Evolutionary conservation across 2,888 invertebrate species (phyloP).

Genomic region (Xylocampa areola): DNA sequence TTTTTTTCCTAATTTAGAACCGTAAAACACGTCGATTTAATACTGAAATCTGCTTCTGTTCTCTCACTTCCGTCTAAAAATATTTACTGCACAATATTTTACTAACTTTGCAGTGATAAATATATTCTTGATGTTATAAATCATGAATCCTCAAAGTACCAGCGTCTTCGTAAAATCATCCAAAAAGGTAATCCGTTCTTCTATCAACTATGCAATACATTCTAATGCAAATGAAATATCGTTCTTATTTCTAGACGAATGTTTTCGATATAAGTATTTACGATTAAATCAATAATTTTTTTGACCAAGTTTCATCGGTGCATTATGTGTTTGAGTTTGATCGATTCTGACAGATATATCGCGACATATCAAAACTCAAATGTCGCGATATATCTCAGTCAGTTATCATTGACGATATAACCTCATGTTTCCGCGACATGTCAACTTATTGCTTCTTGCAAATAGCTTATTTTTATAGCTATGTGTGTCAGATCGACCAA

Average conservation of each 20-base stretch:
- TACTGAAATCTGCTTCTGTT: neutral
- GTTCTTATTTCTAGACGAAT: slow-evolving; percentile 30
- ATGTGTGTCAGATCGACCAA: slow-evolving; percentile 72
- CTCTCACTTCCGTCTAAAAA: slow-evolving; percentile 5
- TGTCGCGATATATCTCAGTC: slow-evolving; percentile 45
- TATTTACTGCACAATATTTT: slow-evolving; percentile 11
- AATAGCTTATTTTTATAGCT: slow-evolving; percentile 77
- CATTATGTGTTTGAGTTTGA: slow-evolving; percentile 42
- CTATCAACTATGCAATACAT: slow-evolving; percentile 56
- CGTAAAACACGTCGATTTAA: neutral
- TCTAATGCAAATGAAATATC: slow-evolving; percentile 49
- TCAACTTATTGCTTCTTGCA: slow-evolving; percentile 72
- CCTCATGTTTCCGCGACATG: slow-evolving; percentile 45
- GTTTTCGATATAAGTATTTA: slow-evolving; percentile 47
- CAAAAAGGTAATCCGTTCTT: slow-evolving; percentile 37
- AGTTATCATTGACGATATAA: slow-evolving; percentile 43
- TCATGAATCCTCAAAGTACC: slow-evolving; percentile 26
- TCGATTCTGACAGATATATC: too few relatives aligned
- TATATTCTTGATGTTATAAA: slow-evolving; percentile 29
- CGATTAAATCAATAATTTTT: slow-evolving; percentile 40
- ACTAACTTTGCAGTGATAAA: slow-evolving; percentile 18
- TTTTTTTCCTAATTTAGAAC: slow-evolving; percentile 11
- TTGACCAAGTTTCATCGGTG: slow-evolving; percentile 38
- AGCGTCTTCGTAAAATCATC: slow-evolving; percentile 32
- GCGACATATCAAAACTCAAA: slow-evolving; percentile 41